These are phyloP conservation scores for Melolontha melolontha DNA, from an alignment of 2,888 invertebrate species.

Conservation along the genomic window DNA sequence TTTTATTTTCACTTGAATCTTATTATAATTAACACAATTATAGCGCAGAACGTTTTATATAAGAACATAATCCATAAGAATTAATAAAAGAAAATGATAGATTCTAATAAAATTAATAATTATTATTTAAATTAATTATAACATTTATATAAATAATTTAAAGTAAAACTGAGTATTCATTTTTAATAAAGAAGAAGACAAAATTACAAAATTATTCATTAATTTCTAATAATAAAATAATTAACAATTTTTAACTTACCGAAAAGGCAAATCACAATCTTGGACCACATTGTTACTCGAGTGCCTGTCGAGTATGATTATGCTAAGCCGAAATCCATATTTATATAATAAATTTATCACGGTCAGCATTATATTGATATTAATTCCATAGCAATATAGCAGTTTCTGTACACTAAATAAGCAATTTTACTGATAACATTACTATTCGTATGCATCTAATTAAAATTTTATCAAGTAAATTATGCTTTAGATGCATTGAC, in stretches of 20 bases:
- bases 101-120: neutral
- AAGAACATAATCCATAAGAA: no score
- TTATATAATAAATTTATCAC: constrained; percentile 11
- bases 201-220: neutral
- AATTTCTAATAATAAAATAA: constrained; percentile 1
- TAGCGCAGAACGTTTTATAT: no score
- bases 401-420: neutral
- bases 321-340: constrained; percentile 7
- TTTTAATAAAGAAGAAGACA: constrained; percentile 16
- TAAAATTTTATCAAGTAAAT: no score
- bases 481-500: no score
- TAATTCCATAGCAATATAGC: neutral
- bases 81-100: no score
- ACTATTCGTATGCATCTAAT: neutral
- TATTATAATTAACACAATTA: no score
- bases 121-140: constrained; percentile 8
- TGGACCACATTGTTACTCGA: constrained; percentile 60
- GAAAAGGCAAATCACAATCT: constrained; percentile 58
- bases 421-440: constrained; percentile 17
- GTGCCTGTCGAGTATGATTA: constrained; percentile 34
- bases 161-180: no score
- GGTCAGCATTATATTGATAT: constrained; percentile 16
- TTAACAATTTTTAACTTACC: constrained; percentile 56
- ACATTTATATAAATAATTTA: no score
- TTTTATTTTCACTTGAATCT: no score